Evolutionary conservation across 1,140 invertebrate genomes (phyloP), one percentile per base, ranked within the genome.

Genomic region (Micrasema minimum): DNA sequence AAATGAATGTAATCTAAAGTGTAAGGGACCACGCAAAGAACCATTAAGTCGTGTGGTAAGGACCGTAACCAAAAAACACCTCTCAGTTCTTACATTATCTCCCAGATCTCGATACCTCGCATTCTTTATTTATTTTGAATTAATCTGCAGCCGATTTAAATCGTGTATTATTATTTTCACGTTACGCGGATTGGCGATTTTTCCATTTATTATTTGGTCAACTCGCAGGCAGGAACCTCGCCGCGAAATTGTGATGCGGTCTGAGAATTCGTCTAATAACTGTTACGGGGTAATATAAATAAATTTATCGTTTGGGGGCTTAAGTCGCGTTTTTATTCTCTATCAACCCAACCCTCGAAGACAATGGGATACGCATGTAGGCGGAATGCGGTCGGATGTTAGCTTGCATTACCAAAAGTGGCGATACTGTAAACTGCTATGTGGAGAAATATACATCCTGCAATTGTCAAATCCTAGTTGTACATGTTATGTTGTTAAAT

Each of bases 71-170:
- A n/a, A 37, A 37, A 16, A 20, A 66, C 18, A n/a, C n/a, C n/a
- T 66, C 46, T 22, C 61, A 12, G 18, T 26, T 16, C 20, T 26
- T 10, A 38, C 12, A 16, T 31, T 65, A 51, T 55, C 50, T 35
- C 61, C 41, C 41, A 20, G 69, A 69, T 69, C 71, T 71, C 43
- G 50, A 46, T 48, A 59, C 66, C 66, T 67, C 59, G 43, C 37
- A n/a, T 55, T n/a, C 23, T 72, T 66, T 74, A 74, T 74, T 74
- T 74, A 74, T 74, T n/a, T 53, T 74, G 72, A 74, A 68, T 55
- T 53, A 64, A 62, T 53, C 37, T 67, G 70, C 62, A 23, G 66
- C 64, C 23, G 68, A 71, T 74, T n/a, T n/a, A 74, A 74, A 74
- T 74, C 72, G 31, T 74, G 68, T 67, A 71, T 68, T 74, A 74